Conservation (phyloP, 2,113 vertebrate species). For the Rhinichthys klamathensis region DNA sequence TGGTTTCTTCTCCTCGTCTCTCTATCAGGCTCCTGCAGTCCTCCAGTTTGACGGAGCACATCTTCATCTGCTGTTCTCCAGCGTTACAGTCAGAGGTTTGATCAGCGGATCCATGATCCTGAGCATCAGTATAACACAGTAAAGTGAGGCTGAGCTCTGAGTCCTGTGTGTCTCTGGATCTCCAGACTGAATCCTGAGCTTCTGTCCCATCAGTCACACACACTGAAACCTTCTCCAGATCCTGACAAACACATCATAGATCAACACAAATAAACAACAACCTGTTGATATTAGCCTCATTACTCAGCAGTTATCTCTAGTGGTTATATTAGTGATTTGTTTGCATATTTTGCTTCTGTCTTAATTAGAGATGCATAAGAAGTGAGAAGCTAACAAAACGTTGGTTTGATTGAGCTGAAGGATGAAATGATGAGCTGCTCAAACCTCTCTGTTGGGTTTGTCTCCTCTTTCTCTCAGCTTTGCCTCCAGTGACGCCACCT, state of each 20-base stretch:
- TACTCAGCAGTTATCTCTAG: too few species aligned
- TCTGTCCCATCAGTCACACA: conserved; percentile 1
- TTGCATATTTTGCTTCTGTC: too few species aligned
- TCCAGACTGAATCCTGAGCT: conserved; percentile 8
- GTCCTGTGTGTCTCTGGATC: conserved; percentile 29
- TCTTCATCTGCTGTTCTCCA: conserved; percentile 16
- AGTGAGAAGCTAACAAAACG: too few species aligned
- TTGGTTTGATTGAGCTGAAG: too few species aligned
- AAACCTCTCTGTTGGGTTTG: not conserved
- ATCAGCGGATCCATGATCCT: conserved; percentile 9
- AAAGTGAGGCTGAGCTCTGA: conserved; percentile 20
- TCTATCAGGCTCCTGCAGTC: conserved; percentile 25
- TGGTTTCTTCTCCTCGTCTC: not conserved
- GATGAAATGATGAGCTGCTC: not conserved
- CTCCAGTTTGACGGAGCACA: conserved; percentile 14
- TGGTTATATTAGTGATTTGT: too few species aligned
- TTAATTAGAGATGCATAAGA: too few species aligned
- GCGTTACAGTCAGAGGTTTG: not conserved
- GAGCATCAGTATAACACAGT: conserved; percentile 14
- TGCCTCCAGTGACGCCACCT: conserved; percentile 11
- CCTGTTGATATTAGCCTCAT: too few species aligned
- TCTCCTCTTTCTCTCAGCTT: conserved; percentile 20
- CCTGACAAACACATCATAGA: conserved; percentile 1
- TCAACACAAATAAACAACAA: too few species aligned
- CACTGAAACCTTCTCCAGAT: not conserved